Conservation (phyloP, 1,140 invertebrate genomes). For the Monomorium pharaonis region DNA sequence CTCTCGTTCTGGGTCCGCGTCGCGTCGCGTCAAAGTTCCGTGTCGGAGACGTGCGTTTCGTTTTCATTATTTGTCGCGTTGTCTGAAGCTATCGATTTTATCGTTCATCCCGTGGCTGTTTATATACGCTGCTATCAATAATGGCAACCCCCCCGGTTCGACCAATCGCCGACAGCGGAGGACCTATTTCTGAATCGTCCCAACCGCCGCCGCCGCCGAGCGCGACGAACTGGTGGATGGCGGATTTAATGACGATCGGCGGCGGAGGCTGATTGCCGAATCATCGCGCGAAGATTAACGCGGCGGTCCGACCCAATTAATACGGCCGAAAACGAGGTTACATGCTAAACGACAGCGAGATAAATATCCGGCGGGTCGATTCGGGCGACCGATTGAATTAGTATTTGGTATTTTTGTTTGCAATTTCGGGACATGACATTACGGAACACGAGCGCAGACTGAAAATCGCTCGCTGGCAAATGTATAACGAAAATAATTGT, state of each 20-base stretch:
- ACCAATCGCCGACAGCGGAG: conserved; percentile 55
- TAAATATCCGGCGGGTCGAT: conserved; percentile 41
- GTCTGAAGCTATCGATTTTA: conserved; percentile 65
- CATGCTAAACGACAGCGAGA: conserved; percentile 48
- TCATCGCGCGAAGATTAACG: conserved; percentile 59
- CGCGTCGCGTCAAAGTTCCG: conserved; percentile 52
- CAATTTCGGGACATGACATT: not conserved
- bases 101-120: conserved; percentile 65
- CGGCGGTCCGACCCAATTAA: conserved; percentile 59
- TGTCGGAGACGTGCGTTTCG: conserved; percentile 31
- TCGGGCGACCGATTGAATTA: conserved; percentile 35
- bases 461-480: not conserved
- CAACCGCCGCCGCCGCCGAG: not conserved
- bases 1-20: conserved; percentile 53
- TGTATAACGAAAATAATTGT: not conserved
- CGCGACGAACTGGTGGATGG: conserved; percentile 36
- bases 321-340: conserved; percentile 51
- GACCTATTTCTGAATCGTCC: conserved; percentile 66
- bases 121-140: conserved; percentile 70
- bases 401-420: conserved; percentile 33
- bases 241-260: conserved; percentile 51
- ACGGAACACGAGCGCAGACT: not conserved
- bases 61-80: conserved; percentile 65
- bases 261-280: conserved; percentile 54
- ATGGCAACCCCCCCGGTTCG: conserved; percentile 55